These are phyloP conservation scores for Sarcophilus harrisii DNA, from an alignment of 2,797 vertebrate genomes.

Conservation along the genomic window DNA sequence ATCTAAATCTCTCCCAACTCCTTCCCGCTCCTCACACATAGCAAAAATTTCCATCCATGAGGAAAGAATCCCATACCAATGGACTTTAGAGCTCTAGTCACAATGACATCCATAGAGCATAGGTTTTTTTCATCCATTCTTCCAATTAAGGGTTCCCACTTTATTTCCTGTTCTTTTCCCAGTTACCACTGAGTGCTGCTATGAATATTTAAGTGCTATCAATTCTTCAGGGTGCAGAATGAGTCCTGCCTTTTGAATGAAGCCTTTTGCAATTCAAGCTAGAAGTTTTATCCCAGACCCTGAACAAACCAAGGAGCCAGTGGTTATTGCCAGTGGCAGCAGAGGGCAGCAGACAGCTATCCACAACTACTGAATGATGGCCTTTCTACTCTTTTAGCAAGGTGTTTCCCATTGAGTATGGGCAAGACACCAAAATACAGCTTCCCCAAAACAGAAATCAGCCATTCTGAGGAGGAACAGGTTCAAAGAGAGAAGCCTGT, in stretches of 20 bases:
- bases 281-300: not conserved
- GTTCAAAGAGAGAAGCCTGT: not conserved
- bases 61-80: not conserved
- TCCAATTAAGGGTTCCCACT: not conserved
- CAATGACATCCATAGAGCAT: not conserved
- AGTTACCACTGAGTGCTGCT: not conserved
- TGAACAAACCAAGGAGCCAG: not conserved
- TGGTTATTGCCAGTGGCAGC: not conserved
- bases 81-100: not conserved
- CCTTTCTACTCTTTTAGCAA: not conserved
- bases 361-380: not conserved
- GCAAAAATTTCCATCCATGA: not conserved
- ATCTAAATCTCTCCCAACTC: not conserved
- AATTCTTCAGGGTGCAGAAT: not conserved
- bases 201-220: not conserved
- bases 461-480: not conserved
- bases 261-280: not conserved
- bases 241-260: not conserved
- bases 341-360: not conserved
- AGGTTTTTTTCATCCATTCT: not conserved
- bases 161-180: not conserved
- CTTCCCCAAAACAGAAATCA: not conserved
- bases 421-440: not conserved
- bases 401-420: not conserved
- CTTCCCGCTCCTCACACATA: not conserved